phyloP scores from a whole-genome alignment of 64 coral and sea anemone genomes.

The Actinia tenebrosa region DNA sequence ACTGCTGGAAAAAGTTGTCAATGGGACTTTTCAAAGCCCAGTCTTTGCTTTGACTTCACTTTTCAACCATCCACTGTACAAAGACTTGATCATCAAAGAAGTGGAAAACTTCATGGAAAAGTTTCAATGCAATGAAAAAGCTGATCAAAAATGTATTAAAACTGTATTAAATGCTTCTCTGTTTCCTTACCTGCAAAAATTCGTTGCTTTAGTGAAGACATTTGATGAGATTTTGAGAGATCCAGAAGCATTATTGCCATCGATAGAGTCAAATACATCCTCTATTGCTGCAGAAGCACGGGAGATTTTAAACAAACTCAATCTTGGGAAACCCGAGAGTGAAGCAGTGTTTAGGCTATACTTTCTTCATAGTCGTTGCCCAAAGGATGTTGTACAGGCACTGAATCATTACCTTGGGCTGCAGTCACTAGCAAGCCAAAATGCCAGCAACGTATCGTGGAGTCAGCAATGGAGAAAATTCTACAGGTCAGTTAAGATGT shows the following conservation, averaged over 20 bases:
- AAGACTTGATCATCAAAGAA: slow-evolving; percentile 7
- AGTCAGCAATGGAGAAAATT: slow-evolving; percentile 7
- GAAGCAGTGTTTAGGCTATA: background rate
- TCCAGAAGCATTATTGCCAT: background rate
- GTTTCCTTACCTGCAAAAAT: background rate
- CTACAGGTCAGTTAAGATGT: background rate
- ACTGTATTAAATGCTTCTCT: background rate
- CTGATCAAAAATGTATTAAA: background rate
- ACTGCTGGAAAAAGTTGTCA: slow-evolving; percentile 24
- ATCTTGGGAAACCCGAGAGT: background rate
- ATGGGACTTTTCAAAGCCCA: slow-evolving; percentile 27
- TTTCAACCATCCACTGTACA: slow-evolving; percentile 40
- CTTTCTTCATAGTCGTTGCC: background rate
- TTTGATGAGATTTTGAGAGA: background rate
- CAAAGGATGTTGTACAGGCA: background rate
- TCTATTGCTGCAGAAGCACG: background rate
- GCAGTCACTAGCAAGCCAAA: background rate
- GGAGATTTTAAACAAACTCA: slow-evolving; percentile 1
- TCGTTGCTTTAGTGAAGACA: background rate
- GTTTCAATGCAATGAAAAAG: background rate
- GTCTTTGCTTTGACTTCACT: slow-evolving; percentile 31
- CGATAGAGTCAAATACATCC: background rate
- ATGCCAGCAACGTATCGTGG: background rate
- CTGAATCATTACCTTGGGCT: background rate
- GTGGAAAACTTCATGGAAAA: slow-evolving; percentile 26